Evolutionary conservation across 2,797 vertebrate species (phyloP), one percentile per base, ranked within the genome.

Genomic region (Catamblyrhynchus diadema): DNA sequence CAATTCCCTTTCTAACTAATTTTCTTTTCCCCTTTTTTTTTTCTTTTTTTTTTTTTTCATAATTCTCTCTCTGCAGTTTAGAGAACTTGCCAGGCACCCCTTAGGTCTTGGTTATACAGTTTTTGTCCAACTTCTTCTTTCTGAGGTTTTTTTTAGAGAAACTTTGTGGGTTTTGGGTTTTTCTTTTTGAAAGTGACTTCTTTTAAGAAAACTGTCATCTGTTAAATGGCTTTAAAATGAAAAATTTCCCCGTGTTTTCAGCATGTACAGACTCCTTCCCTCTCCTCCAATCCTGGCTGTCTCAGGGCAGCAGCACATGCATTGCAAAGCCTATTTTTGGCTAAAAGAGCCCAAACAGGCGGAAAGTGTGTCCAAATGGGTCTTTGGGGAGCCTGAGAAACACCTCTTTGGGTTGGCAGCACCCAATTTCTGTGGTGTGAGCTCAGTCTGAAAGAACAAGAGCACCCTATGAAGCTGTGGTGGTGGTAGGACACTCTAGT

Each of bases 121-220:
- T 69, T 72, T 72, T 57, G 44, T 78, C 57, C 6, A 70, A 66
- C 74, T 91, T 89, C 72, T 90, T 61, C 66, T 94, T 95, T 92
- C 47, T 60, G 82, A 56, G 41, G 2, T 79, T 56, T 56, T 72
- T 81, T 82, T 62, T 12, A n/a, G 15, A 88, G 39, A 50, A 90
- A 44, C 30, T 41, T 59, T 27, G 57, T 59, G 77, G 12, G 5
- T 57, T 86, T n/a, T 3, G 2, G 7, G 0, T n/a, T 61, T n/a
- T 53, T 20, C 6, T 66, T 66, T 90, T 32, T 35, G 33, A 59
- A 84, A 89, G 32, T 61, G 12, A 28, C 32, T 91, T 72, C 59
- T 84, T 75, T 72, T 91, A 44, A 66, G 54, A 72, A n/a, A 75
- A 51, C 24, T 87, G 88, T 75, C 5, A 33, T 33, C 53, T 48